Base-by-base conservation (phyloP, 2,113 vertebrate genomes). In the Hippocampus guttulatus region DNA sequence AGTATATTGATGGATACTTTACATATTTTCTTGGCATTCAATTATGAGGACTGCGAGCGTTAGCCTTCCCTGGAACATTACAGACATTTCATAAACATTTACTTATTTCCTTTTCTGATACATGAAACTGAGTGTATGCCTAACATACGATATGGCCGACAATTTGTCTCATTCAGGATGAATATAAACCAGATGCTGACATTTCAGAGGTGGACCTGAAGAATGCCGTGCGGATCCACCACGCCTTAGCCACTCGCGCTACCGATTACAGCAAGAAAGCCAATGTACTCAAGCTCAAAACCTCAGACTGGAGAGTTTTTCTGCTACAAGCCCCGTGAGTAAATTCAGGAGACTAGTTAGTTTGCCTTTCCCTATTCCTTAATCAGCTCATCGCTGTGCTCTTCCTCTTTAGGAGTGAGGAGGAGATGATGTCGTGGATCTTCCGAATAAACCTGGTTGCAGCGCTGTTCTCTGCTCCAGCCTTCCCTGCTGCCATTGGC, bases 361-460 rank as follows among this genome's bases (percentile, higher is more conserved):
- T 33, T 65, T 18, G 14, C 43, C n/a, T 65, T 14, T 25, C 23
- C 8, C 6, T 18, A 18, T 49, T 47, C 23, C 43, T 23, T 14
- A 20, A 8, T 49, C 43, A 65, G 64, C 14, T 27, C 7, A 18
- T 27, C 23, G 1, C 23, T 2, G 20, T 63, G 25, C 58, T 70
- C 7, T 69, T 20, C 65, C 4, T 58, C 49, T 75, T 3, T 75
- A 98, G 96, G 87, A 96, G 95, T 64, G 96, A 96, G 78, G 96
- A 97, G 75, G 96, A 98, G 84, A 98, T 98, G 96, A 92, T 96
- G 71, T 98, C 96, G 33, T 98, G 96, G 96, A 97, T 98, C 80
- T 94, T 97, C 75, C 82, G 96, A 75, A 97, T 98, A 88, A 98
- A 98, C 87, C 90, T 98, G 2, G 96, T 98, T 67, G 95, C 96